Percentiles rank a stretch among this genome's conserved stretches.
These are phyloP conservation scores for Zosterops pallidus DNA, from an alignment of 2,113 vertebrate species.

Conservation along the genomic window DNA sequence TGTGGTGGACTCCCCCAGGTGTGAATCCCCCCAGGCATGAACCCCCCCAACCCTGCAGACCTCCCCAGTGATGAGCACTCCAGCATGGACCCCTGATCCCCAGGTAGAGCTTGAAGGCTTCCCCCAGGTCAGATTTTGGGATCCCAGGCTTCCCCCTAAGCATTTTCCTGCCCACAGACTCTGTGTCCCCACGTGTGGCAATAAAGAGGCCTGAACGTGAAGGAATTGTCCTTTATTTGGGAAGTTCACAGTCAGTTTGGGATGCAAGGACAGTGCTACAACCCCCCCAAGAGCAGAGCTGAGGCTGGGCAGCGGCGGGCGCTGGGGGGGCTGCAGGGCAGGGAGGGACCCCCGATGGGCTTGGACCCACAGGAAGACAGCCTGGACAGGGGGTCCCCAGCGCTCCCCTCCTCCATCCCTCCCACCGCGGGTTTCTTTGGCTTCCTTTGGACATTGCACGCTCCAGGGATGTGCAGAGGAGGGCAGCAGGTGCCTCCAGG, in stretches of 20 bases:
- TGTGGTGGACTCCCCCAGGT: too few species aligned
- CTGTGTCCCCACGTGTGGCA: fast-evolving
- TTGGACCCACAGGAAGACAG: neutral
- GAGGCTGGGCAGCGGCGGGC: neutral
- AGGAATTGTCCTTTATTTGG: conserved; percentile 54
- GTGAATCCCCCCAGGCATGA: neutral
- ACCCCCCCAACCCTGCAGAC: neutral
- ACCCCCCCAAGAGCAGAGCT: neutral
- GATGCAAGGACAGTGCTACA: neutral
- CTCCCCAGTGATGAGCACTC: neutral
- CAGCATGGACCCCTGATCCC: fast-evolving
- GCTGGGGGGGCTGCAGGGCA: neutral
- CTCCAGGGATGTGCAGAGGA: neutral
- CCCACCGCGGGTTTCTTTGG: neutral
- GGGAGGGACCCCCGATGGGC: neutral
- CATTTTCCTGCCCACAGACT: too few species aligned
- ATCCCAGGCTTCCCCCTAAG: neutral
- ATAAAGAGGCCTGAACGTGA: fast-evolving
- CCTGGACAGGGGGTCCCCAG: fast-evolving
- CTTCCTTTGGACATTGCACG: neutral
- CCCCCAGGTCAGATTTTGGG: neutral
- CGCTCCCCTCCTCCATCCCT: neutral
- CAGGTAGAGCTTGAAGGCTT: too few species aligned
- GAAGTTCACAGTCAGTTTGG: conserved; percentile 6
- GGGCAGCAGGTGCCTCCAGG: neutral